Conservation (phyloP, 2,888 invertebrate genomes). For the Cheilosia grossa region DNA sequence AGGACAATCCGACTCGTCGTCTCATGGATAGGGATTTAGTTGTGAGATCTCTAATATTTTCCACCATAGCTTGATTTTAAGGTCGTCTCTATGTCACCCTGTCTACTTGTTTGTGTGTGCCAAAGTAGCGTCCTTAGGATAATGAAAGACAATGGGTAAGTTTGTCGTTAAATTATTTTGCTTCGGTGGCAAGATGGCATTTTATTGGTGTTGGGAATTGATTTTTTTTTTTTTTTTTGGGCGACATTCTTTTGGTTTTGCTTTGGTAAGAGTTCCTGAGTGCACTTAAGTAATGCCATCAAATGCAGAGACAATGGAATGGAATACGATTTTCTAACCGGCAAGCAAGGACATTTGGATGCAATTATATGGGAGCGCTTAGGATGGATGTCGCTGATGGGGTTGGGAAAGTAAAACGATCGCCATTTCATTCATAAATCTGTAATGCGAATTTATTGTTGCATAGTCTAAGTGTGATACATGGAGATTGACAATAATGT, state of each 20-base stretch:
- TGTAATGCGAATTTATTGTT: slow-evolving; percentile 25
- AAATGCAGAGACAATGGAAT: slow-evolving; percentile 23
- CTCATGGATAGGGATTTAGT: slow-evolving; percentile 22
- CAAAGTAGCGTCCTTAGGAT: slow-evolving; percentile 4
- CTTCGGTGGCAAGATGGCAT: slow-evolving; percentile 13
- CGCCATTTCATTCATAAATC: slow-evolving; percentile 33
- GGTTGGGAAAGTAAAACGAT: not conserved
- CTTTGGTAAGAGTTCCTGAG: slow-evolving; percentile 1
- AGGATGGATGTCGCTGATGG: not conserved
- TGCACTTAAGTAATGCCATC: slow-evolving; percentile 39
- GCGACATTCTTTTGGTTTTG: not conserved
- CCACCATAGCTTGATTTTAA: slow-evolving; percentile 1
- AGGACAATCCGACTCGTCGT: slow-evolving; percentile 4
- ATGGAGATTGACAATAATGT: too few species aligned
- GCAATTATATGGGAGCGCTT: slow-evolving; percentile 3
- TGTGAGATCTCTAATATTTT: slow-evolving; percentile 48
- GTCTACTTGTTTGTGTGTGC: not conserved
- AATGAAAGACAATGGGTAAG: slow-evolving; percentile 46
- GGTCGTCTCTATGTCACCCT: not conserved
- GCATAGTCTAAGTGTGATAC: too few species aligned
- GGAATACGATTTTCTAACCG: slow-evolving; percentile 2
- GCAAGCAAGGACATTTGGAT: not conserved
- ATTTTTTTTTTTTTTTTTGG: not conserved
- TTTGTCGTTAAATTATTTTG: slow-evolving; percentile 49
- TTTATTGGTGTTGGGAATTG: slow-evolving; percentile 1